Evolutionary conservation across 2,888 invertebrate species (phyloP), one percentile per base, ranked within the genome.

Genomic region (Rhagium mordax): DNA sequence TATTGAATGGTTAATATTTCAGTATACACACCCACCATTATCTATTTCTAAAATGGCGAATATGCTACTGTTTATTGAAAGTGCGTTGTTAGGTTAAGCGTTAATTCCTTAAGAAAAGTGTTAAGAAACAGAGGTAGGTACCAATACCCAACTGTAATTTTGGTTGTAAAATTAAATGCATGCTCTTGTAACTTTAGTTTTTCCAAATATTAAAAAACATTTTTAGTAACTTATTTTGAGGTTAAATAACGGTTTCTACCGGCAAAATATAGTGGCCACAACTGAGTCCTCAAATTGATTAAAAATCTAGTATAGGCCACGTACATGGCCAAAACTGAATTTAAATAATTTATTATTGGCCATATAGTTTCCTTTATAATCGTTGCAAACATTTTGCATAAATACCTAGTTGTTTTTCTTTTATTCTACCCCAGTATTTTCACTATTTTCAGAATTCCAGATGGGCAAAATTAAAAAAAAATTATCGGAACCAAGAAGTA

Each of bases 61-160:
- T 27, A n/a, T n/a, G 27, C 27, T 4, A 6, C 6, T 27, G 27
- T 27, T 3, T 27, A 8, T 16, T 60, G 33, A 57, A 57, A 61
- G 6, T 41, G 18, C 15, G 10, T 7, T 16, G n/a, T 29, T 16
- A 15, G 15, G 15, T 8, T 41, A 41, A 0, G 3, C 7, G 10
- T 18, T 41, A 61, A 5, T 18, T 20, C n/a, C 24, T 61, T 61
- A 61, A 61, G 15, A 0, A 47, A 20, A 20, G 1, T 47, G 20
- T 47, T 61, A 61, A 61, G 41, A 61, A 47, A 61, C 10, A 61
- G 7, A 7, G 61, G 47, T 61, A 61, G 20, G 53, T 53, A 20
- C 53, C 3, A 21, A 8, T 10, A 21, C 0, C 3, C n/a, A 4
- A 53, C 24, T 8, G 20, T 15, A 21, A 15, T 53, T 53, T 15